Base-by-base conservation (phyloP, 2,797 vertebrate species). In the Labroides dimidiatus region DNA sequence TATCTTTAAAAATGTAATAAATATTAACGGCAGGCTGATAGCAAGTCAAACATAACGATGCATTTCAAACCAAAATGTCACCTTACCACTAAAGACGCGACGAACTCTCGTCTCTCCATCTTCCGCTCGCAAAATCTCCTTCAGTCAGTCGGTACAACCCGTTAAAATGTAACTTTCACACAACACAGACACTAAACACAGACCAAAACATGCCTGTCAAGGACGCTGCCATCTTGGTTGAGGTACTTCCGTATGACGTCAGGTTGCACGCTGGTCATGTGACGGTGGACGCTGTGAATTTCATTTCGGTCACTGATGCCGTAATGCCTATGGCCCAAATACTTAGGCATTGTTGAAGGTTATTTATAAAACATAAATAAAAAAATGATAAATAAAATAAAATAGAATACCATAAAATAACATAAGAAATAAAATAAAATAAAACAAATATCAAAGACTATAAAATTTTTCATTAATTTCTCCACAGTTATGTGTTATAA, bases 191-290 rank as follows among this genome's bases (percentile, higher is more conserved):
- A 20, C 37, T 11, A 37, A 0, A 57, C 10, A 20, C 7, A 2
- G 48, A 66, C 15, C 54, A 75, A 82, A 81, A 75, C 89, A 90
- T 65, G 88, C 78, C 73, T 58, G 15, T 68, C 77, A 91, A 89
- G 93, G 92, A 70, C 92, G 93, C 91, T 12, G 93, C 92, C 93
- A 95, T 95, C 42, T 93, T 94, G 52, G 51, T 23, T 19, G 13
- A 16, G 2, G 3, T 4, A 56, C 77, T 90, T 90, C 75, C 84
- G 79, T 53, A 0, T 84, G 49, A 65, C 80, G 83, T 81, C 84
- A 72, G 51, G 65, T 80, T 67, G 77, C 63, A 27, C 0, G 23
- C 0, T 16, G 12, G 11, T 20, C 66, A 73, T 74, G 53, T 75
- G 75, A 57, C 4, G 13, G 14, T 0, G 0, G 7, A 20, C 3